These are phyloP conservation scores for Leptocoma aspasia DNA, from an alignment of 2,113 vertebrate species.

Conservation along the genomic window DNA sequence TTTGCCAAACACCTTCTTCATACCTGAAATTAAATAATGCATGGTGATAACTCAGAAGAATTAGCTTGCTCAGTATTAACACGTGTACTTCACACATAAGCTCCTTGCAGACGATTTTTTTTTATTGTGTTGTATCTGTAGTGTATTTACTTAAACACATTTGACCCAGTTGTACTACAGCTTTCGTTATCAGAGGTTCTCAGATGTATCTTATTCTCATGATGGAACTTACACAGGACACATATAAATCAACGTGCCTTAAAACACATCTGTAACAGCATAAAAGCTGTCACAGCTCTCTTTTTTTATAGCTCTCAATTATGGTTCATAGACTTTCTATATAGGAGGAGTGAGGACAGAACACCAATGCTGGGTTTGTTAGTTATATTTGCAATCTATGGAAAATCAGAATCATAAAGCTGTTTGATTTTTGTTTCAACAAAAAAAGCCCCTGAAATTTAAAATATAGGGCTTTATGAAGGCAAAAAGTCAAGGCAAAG, in stretches of 20 bases:
- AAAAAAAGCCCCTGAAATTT: background rate
- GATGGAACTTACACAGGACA: background rate
- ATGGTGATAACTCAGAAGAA: background rate
- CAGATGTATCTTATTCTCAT: background rate
- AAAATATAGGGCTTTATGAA: background rate
- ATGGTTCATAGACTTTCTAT: background rate
- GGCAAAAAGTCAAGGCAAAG: background rate
- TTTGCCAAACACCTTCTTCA: background rate
- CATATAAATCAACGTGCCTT: background rate
- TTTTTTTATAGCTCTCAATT: background rate
- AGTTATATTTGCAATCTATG: background rate
- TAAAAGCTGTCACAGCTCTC: background rate
- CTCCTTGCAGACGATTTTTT: background rate
- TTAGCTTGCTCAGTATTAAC: background rate
- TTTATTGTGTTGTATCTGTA: background rate
- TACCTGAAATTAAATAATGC: background rate
- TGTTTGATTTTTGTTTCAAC: background rate
- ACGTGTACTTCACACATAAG: background rate
- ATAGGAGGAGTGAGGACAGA: background rate
- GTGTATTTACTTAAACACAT: background rate
- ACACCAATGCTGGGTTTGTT: background rate
- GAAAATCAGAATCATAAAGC: background rate
- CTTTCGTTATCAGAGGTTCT: background rate
- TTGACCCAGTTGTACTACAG: background rate
- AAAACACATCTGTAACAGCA: background rate